Evolutionary conservation across 2,113 vertebrate genomes (phyloP), one percentile per base, ranked within the genome.

Genomic region (Megaceryle torquata): DNA sequence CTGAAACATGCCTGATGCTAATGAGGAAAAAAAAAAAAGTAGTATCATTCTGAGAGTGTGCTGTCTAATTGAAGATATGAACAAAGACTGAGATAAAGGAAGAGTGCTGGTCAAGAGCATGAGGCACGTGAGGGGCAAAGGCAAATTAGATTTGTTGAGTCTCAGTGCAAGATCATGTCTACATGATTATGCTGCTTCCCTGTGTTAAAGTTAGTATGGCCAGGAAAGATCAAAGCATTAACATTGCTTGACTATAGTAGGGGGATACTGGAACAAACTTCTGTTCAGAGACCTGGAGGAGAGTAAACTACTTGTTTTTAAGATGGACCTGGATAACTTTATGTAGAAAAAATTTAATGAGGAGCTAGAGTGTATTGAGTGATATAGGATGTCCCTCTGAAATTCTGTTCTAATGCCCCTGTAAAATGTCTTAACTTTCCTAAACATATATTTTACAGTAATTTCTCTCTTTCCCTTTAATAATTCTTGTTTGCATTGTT

Each of bases 391-490:
- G 11, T 13, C 10, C 10, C 16, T 93, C 54, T 46, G 76, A 33
- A 20, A 5, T 76, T 78, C 31, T 39, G 4, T 33, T 86, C 57
- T 37, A 82, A 14, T 1, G 3, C 22, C 24, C 11, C 39, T 65
- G 14, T 61, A 86, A 88, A 92, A 83, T 35, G 5, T 15, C 46
- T 69, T 77, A 72, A 35, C 33, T 88, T 83, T 67, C 60, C 11
- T 22, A 11, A 16, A 33, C 4, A 7, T 6, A 2, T 5, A 2
- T 46, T 65, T 93, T 74, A 21, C 19, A 63, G 10, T 46, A 0
- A 56, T 59, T 81, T 78, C 4, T 88, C 57, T 67, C 60, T 16
- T 65, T 88, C 15, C 9, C 19, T 81, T 88, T 86, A 37, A 56
- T 31, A 53, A 70, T 33, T 68, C 10, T 43, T n/a, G 5, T 28